These are phyloP conservation scores for Pterobdella sp. DNA, from an alignment of 2,888 invertebrate species.

Conservation along the genomic window DNA sequence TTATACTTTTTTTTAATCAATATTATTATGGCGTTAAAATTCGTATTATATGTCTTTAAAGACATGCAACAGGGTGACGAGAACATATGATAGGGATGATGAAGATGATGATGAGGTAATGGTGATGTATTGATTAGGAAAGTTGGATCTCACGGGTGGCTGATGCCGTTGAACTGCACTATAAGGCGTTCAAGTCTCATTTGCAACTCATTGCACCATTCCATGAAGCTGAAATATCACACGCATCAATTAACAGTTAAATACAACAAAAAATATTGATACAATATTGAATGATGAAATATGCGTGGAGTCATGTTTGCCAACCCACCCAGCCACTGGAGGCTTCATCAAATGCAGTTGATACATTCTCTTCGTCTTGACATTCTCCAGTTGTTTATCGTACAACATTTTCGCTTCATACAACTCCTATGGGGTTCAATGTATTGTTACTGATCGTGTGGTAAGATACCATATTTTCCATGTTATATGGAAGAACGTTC, in stretches of 20 bases:
- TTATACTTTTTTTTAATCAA: too few species aligned
- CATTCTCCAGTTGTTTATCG: conserved; percentile 39
- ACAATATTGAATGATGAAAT: neutral
- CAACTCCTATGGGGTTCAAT: conserved; percentile 40
- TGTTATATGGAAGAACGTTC: neutral
- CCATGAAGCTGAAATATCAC: conserved; percentile 58
- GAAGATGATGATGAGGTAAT: neutral
- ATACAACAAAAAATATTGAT: neutral
- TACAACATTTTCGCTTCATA: conserved; percentile 49
- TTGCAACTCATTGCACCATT: conserved; percentile 70
- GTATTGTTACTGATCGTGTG: neutral
- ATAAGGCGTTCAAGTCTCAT: conserved; percentile 53
- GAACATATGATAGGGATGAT: neutral
- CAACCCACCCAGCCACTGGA: conserved; percentile 6
- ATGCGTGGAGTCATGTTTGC: neutral
- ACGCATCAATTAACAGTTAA: neutral
- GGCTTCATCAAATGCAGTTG: conserved; percentile 62
- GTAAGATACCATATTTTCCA: neutral
- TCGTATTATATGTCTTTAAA: too few species aligned
- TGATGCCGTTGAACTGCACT: conserved; percentile 69
- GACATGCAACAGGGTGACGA: neutral
- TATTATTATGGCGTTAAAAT: too few species aligned
- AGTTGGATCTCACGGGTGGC: conserved; percentile 60
- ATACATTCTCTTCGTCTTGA: conserved; percentile 30
- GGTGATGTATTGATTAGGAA: neutral